Conservation (phyloP, 1,140 invertebrate species). For the Macrobrachium rosenbergii region DNA sequence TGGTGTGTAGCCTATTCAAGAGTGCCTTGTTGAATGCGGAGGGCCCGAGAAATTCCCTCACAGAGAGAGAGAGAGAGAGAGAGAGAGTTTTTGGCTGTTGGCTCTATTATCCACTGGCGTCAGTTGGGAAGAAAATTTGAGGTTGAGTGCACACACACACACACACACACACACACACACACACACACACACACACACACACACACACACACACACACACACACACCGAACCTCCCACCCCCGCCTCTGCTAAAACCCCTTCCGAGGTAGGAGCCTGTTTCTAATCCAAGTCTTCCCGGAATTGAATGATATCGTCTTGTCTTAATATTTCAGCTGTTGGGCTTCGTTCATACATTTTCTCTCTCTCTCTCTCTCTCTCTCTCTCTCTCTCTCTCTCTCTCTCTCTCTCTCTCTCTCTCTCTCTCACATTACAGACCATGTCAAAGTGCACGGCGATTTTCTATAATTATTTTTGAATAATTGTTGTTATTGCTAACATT, state of each 20-base stretch:
- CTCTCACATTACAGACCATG: no score
- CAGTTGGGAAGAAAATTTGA: background rate
- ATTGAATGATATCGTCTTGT: no score
- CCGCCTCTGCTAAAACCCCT: no score
- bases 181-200: background rate
- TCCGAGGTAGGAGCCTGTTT: no score
- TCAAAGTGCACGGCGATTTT: no score
- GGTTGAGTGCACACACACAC: background rate
- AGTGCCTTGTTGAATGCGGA: background rate
- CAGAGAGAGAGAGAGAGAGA: constrained; percentile 7
- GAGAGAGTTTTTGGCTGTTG: background rate
- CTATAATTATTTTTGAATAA: no score
- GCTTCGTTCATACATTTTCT: no score
- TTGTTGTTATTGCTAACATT: no score
- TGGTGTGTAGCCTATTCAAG: background rate
- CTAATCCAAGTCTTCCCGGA: background rate
- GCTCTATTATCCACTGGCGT: no score
- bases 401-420: background rate
- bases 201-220: no score
- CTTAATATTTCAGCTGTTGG: no score
- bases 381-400: background rate
- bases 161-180: no score
- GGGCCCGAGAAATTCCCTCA: background rate
- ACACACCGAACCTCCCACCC: background rate
- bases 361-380: background rate